These are phyloP conservation scores for Acyrthosiphon pisum DNA, from an alignment of 1,140 invertebrate species.

Conservation along the genomic window DNA sequence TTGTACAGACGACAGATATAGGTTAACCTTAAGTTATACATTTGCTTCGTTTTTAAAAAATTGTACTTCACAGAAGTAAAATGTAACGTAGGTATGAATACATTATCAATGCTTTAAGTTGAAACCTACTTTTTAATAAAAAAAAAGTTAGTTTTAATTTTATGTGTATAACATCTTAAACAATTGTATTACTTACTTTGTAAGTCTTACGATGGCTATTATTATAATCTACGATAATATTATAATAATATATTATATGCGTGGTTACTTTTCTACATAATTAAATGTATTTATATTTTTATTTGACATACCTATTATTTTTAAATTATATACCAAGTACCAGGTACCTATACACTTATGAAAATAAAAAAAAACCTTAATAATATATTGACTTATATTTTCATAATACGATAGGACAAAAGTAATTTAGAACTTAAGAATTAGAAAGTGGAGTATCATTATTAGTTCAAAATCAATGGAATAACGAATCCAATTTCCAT, in stretches of 20 bases:
- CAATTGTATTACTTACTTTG: not conserved
- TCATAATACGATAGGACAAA: not conserved
- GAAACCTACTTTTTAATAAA: not conserved
- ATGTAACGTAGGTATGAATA: not conserved
- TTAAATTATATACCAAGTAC: not conserved
- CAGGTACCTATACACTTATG: too few species aligned
- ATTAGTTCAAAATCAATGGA: not conserved
- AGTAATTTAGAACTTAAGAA: not conserved
- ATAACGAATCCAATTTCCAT: not conserved
- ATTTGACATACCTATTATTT: not conserved
- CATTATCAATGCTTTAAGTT: not conserved
- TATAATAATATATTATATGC: too few species aligned
- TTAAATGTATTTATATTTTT: not conserved
- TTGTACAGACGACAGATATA: not conserved
- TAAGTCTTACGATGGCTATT: not conserved
- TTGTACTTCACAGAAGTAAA: not conserved
- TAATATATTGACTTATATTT: not conserved
- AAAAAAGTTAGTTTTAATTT: not conserved
- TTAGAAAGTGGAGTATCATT: not conserved
- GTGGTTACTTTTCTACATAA: not conserved
- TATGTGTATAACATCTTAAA: not conserved
- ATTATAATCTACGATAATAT: not conserved
- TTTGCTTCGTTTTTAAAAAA: not conserved
- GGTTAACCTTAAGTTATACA: not conserved
- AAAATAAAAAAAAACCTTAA: not conserved